A percentile compares a stretch with the other conserved stretches of the same genome.
Conservation (phyloP, 35 echinoderm and acorn worm species). For the Apostichopus californicus region DNA sequence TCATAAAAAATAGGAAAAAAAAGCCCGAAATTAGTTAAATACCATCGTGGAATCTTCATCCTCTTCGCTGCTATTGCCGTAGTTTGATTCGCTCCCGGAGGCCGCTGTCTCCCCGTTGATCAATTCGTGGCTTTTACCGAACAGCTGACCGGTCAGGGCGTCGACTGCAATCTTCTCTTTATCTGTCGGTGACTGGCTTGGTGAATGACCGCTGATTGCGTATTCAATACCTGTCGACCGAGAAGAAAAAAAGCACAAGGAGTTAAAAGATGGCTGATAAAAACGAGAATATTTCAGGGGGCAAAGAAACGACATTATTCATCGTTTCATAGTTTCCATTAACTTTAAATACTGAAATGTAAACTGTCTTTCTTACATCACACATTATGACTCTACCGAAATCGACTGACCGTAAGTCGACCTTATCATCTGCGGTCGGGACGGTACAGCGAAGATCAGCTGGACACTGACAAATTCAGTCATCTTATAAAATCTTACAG, state of each 20-base stretch:
- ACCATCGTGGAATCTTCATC: constrained; percentile 48
- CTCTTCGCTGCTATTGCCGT: constrained; percentile 71
- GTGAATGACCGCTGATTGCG: constrained; percentile 24
- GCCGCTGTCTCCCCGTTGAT: constrained; percentile 47
- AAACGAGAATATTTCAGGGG: too few relatives aligned
- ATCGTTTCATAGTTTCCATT: too few relatives aligned
- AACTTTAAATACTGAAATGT: too few relatives aligned
- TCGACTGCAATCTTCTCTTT: constrained; percentile 94
- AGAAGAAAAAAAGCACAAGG: background rate
- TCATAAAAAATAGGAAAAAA: background rate
- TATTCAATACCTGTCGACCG: constrained; percentile 11
- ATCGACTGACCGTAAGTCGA: too few relatives aligned
- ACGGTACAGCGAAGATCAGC: too few relatives aligned
- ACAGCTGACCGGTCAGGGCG: constrained; percentile 80
- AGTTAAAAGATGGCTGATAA: too few relatives aligned
- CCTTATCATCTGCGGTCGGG: too few relatives aligned
- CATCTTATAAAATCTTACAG: too few relatives aligned
- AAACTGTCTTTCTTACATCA: too few relatives aligned
- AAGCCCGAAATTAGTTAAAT: background rate
- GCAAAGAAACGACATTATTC: too few relatives aligned
- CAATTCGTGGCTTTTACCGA: constrained; percentile 29
- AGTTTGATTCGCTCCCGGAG: constrained; percentile 52
- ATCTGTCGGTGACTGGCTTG: constrained; percentile 66
- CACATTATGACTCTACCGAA: too few relatives aligned
- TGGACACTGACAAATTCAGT: too few relatives aligned